Conservation (phyloP, 2,113 vertebrate species). For the Coreoperca whiteheadi region DNA sequence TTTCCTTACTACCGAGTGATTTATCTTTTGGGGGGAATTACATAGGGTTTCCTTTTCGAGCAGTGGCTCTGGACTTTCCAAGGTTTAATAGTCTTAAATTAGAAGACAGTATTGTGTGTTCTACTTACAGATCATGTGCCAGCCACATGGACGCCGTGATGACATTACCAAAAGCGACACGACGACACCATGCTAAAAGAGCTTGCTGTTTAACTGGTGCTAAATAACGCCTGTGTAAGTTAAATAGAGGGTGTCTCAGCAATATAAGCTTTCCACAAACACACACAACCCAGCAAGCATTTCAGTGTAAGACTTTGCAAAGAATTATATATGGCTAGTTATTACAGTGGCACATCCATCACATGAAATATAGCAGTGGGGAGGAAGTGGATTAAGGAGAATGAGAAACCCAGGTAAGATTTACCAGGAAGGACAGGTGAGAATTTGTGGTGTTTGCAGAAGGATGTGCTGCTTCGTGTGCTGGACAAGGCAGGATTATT, state of each 20-base stretch:
- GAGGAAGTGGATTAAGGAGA: slow-evolving; percentile 47
- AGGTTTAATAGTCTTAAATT: slow-evolving; percentile 57
- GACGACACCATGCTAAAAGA: slow-evolving; percentile 54
- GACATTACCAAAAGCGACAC: slow-evolving; percentile 74
- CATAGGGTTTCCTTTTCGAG: slow-evolving; percentile 26
- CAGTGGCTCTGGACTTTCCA: slow-evolving; percentile 59
- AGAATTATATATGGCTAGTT: slow-evolving; percentile 28
- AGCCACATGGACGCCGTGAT: slow-evolving; percentile 73
- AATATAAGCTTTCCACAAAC: slow-evolving; percentile 57
- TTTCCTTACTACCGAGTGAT: neutral
- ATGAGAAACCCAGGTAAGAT: slow-evolving; percentile 36
- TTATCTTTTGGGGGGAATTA: slow-evolving; percentile 28
- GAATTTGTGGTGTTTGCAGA: slow-evolving; percentile 59
- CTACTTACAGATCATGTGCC: slow-evolving; percentile 76
- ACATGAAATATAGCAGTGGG: slow-evolving; percentile 28
- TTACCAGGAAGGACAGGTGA: slow-evolving; percentile 26
- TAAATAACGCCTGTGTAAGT: slow-evolving; percentile 67
- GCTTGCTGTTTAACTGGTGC: slow-evolving; percentile 68
- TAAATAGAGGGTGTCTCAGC: slow-evolving; percentile 72
- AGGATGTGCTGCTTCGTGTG: slow-evolving; percentile 41
- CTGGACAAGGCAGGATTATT: slow-evolving; percentile 33
- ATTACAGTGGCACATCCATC: slow-evolving; percentile 55
- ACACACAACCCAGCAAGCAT: slow-evolving; percentile 38
- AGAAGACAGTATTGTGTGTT: slow-evolving; percentile 72
- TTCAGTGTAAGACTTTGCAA: slow-evolving; percentile 32